A percentile compares a stretch with the other conserved stretches of the same genome.
Conservation (phyloP, 2,888 invertebrate species). For the Macroteleia sp. region DNA sequence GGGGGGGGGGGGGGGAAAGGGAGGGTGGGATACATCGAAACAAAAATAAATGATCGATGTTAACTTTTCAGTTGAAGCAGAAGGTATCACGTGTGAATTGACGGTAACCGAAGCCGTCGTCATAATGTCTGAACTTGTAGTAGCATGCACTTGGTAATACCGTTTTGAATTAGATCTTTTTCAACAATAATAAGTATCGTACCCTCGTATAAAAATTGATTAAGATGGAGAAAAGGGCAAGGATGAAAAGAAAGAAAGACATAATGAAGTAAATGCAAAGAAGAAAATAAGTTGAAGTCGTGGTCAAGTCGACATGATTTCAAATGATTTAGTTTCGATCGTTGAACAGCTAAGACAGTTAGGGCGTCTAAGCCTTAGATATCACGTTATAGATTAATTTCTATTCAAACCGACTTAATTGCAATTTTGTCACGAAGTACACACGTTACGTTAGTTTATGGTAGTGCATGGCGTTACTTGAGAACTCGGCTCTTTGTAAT, state of each 20-base stretch:
- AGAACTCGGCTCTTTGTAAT: slow-evolving; percentile 27
- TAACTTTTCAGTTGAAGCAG: slow-evolving; percentile 62
- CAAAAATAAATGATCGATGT: slow-evolving; percentile 49
- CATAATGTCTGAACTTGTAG: slow-evolving; percentile 60
- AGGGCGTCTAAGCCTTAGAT: slow-evolving; percentile 51
- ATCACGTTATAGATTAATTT: slow-evolving; percentile 61
- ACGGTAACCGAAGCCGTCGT: slow-evolving; percentile 23
- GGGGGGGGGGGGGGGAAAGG: slow-evolving; percentile 59
- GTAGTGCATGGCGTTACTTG: slow-evolving; percentile 34
- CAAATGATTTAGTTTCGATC: slow-evolving; percentile 26
- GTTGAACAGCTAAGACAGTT: slow-evolving; percentile 25
- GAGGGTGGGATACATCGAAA: slow-evolving; percentile 59
- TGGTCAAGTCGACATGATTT: slow-evolving; percentile 36
- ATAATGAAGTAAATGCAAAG: slow-evolving; percentile 23
- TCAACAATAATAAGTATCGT: slow-evolving; percentile 76
- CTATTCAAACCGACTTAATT: slow-evolving; percentile 27
- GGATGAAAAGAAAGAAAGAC: slow-evolving; percentile 27
- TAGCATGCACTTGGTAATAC: slow-evolving; percentile 64
- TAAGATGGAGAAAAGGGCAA: slow-evolving; percentile 58
- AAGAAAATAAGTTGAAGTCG: slow-evolving; percentile 21
- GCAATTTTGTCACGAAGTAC: slow-evolving; percentile 26
- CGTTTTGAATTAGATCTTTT: slow-evolving; percentile 63
- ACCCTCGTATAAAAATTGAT: slow-evolving; percentile 73
- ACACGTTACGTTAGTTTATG: slow-evolving; percentile 52
- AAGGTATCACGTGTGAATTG: slow-evolving; percentile 57